Evolutionary conservation across 2,113 vertebrate species (phyloP), one percentile per base, ranked within the genome.

Genomic region (Anas platyrhynchos): DNA sequence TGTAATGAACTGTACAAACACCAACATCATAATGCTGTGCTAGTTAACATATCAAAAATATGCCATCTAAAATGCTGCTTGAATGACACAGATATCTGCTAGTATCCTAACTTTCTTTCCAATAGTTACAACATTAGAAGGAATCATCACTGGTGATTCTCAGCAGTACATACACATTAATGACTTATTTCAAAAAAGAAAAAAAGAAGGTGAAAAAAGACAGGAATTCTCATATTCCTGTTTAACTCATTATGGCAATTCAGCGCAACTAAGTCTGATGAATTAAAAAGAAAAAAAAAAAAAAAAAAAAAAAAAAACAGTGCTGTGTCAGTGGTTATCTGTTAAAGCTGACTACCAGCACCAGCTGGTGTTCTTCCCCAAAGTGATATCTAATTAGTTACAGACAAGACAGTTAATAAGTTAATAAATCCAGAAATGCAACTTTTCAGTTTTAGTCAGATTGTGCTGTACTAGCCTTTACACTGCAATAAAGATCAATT

Each of bases 11-110:
- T 16, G 2, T 11, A 61, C 65, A 55, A 50, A 79, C 81, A 62
- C 43, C 23, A 32, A 32, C 61, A 27, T 27, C 2, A 0, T 29
- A 91, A 87, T 2, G 7, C 55, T 38, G 50, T 18, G 25, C n/a
- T 81, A 67, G 90, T 85, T 73, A 92, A 71, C 74, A 73, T 36
- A 23, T 78, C 93, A 62, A 91, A 90, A 95, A 85, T 8, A 91
- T 55, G 55, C 78, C 13, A 18, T 44, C 80, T 75, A 83, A 80
- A 93, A 67, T 3, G 12, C 58, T 73, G 72, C 68, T 89, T 93
- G 92, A 96, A 89, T 95, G 85, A 95, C 41, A 27, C 66, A 92
- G 88, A 92, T 93, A 93, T 94, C 96, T 96, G 89, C 95, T 96
- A 96, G 93, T 93, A 96, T 92, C 95, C 77, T 78, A 85, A 80